Evolutionary conservation across 2,888 invertebrate species (phyloP), one percentile per base, ranked within the genome.

Genomic region (Ganaspis brasiliensis): DNA sequence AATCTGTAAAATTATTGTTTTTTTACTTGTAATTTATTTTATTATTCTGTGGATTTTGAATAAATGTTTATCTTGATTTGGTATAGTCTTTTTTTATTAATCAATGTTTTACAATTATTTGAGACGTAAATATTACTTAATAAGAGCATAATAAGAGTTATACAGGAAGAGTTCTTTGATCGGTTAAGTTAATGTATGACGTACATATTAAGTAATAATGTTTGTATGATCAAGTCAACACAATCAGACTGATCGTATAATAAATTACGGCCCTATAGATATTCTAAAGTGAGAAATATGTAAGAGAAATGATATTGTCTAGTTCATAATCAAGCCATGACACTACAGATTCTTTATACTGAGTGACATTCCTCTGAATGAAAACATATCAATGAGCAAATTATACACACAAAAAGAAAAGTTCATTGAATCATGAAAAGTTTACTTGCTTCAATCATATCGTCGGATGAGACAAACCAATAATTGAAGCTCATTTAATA

Each of bases 141-240:
- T 16, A 52, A 52, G 19, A 52, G 49, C n/a, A 49, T n/a, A n/a
- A n/a, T n/a, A n/a, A n/a, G 6, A 49, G 52, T 52, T 52, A 52
- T 52, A 52, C 19, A 52, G 16, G 19, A 52, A 52, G 52, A 52
- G 52, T 52, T 52, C 52, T 52, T 52, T 52, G 52, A 52, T 52
- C 52, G 52, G 52, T 49, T 16, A 19, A 52, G 52, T 52, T 52
- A 21, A 52, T 52, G 52, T 19, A 52, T 52, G 52, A 52, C 52
- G 52, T 19, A 19, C 52, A 52, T 19, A 52, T 52, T 9, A 52
- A 52, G 19, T 52, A 52, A 52, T 19, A 52, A 52, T 52, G 16
- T 52, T 16, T 52, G 19, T 31, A 6, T 19, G 52, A 52, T 52
- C 16, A 52, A 16, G 19, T 19, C 52, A 52, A 52, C 52, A 52